Evolutionary conservation across 2,888 invertebrate genomes (phyloP).

Genomic region (Limenitis arthemis): DNA sequence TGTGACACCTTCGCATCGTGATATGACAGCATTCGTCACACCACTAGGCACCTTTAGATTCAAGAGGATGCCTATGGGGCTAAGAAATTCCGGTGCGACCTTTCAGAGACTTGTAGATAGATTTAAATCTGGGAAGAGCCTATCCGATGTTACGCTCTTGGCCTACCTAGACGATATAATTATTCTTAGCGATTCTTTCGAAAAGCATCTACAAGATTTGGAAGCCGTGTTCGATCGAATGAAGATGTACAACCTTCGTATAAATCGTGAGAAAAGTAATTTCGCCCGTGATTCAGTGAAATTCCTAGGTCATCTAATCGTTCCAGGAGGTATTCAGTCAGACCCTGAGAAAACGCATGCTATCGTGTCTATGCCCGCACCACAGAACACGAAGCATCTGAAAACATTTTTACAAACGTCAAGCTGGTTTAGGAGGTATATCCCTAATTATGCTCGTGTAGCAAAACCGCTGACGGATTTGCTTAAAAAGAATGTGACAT

Average conservation of each 20-base stretch:
- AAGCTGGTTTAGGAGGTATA: slow-evolving; percentile 30
- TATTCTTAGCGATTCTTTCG: not conserved
- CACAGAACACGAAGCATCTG: slow-evolving; percentile 24
- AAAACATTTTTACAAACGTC: slow-evolving; percentile 28
- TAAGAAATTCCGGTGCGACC: slow-evolving; percentile 25
- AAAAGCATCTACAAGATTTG: slow-evolving; percentile 30
- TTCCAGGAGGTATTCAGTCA: slow-evolving; percentile 26
- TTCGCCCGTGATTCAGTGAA: slow-evolving; percentile 29
- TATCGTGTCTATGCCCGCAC: slow-evolving; percentile 24
- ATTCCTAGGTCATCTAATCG: slow-evolving; percentile 33
- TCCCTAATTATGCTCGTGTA: slow-evolving; percentile 23
- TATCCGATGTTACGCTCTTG: slow-evolving; percentile 9
- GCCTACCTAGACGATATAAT: slow-evolving; percentile 8
- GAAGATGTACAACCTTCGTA: slow-evolving; percentile 23
- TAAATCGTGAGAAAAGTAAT: slow-evolving; percentile 31
- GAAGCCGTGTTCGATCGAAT: slow-evolving; percentile 27
- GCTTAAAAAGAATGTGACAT: slow-evolving; percentile 24
- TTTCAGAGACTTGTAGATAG: slow-evolving; percentile 29
- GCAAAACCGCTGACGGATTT: slow-evolving; percentile 25
- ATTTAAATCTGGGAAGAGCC: slow-evolving; percentile 12
- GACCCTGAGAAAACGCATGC: slow-evolving; percentile 32
- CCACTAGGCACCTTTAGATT: slow-evolving; percentile 24
- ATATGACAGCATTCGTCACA: slow-evolving; percentile 24
- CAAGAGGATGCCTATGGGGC: slow-evolving; percentile 26
- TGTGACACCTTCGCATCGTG: slow-evolving; percentile 16